phyloP scores from a whole-genome alignment of 2,888 invertebrate species.

The Epinotia ramella region DNA sequence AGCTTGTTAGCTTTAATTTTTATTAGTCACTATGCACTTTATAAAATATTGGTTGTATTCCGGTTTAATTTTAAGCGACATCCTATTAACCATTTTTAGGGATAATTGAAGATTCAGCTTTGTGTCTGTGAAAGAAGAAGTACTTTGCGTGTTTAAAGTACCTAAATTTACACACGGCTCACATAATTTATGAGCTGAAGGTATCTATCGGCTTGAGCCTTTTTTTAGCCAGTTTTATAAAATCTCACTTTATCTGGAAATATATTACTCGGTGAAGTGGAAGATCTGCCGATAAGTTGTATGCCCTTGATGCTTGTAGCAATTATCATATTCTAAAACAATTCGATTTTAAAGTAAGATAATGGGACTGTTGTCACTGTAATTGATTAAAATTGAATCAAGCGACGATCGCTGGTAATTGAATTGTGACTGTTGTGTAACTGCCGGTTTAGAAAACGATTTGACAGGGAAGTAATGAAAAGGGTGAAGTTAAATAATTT shows the following conservation, averaged over 20 bases:
- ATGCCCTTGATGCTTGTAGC: slow-evolving; percentile 42
- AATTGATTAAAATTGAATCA: slow-evolving; percentile 43
- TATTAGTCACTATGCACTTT: too few species aligned
- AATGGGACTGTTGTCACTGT: slow-evolving; percentile 34
- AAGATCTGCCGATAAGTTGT: not conserved
- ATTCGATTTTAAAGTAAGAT: slow-evolving; percentile 44
- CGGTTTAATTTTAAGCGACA: too few species aligned
- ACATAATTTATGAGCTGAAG: too few species aligned
- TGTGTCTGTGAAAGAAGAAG: too few species aligned
- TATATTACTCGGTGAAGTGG: not conserved
- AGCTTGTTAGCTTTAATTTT: too few species aligned
- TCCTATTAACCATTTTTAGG: too few species aligned
- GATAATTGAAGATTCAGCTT: too few species aligned
- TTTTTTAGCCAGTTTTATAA: too few species aligned
- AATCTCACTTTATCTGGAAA: not conserved
- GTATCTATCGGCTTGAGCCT: too few species aligned
- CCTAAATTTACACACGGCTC: too few species aligned
- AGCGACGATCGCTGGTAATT: slow-evolving; percentile 16
- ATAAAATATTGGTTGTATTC: too few species aligned
- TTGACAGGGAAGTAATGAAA: slow-evolving; percentile 1
- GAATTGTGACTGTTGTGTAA: slow-evolving; percentile 9
- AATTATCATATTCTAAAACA: slow-evolving; percentile 45
- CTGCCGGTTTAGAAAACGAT: not conserved
- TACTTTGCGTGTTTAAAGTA: too few species aligned
- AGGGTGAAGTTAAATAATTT: not conserved